phyloP scores from a whole-genome alignment of 2,888 invertebrate genomes.

The Acanthosepion esculentum region DNA sequence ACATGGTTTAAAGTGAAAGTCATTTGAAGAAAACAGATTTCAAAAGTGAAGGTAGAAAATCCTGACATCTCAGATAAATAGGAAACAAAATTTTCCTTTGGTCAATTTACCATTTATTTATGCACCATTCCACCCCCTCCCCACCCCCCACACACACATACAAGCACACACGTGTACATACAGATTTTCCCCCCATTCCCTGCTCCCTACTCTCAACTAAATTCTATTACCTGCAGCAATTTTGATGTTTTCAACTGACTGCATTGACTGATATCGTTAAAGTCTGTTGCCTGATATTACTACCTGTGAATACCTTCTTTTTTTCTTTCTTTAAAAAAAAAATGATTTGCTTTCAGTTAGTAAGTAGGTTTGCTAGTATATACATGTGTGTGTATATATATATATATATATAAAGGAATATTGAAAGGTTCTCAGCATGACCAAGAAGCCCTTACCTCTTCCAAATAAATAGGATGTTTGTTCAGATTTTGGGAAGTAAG shows the following conservation, averaged over 20 bases:
- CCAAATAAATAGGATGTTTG: no score
- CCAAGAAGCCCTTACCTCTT: no score
- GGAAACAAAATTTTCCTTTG: background rate
- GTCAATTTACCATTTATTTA: slow-evolving; percentile 13
- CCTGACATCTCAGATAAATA: background rate
- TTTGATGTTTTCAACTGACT: background rate
- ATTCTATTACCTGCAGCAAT: background rate
- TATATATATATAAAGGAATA: no score
- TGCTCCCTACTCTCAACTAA: background rate
- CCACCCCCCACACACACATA: no score
- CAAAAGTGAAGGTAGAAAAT: background rate
- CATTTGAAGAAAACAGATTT: background rate
- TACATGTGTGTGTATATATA: no score
- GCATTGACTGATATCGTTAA: background rate
- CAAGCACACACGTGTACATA: background rate
- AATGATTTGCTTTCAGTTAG: no score
- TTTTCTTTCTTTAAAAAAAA: background rate
- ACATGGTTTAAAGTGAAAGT: no score
- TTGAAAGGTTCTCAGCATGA: no score
- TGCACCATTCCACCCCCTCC: no score
- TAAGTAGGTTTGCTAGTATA: no score
- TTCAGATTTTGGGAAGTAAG: no score
- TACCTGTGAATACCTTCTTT: background rate
- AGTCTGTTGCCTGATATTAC: background rate
- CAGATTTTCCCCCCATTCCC: background rate